Percentiles rank a stretch among this genome's conserved stretches.
Conservation (phyloP, 2,888 invertebrate species). For the Tenthredo livida region DNA sequence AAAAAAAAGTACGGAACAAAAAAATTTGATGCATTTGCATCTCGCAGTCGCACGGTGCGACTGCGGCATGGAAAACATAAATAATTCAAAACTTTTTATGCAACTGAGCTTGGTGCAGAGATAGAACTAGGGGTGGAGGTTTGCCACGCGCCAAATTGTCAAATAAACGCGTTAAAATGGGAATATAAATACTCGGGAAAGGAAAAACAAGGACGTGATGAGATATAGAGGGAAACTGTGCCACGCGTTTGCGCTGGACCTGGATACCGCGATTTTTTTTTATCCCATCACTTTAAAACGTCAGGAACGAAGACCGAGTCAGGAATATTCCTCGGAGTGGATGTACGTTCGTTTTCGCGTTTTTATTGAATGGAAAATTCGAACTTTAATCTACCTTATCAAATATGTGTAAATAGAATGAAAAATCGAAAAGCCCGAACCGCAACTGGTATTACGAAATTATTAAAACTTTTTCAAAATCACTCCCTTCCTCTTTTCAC, state of each 20-base stretch:
- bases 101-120: slow-evolving; percentile 57
- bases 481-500: neutral
- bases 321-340: neutral
- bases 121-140: slow-evolving; percentile 16
- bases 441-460: neutral
- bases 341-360: neutral
- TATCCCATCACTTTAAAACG: slow-evolving; percentile 34
- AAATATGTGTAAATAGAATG: neutral
- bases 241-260: slow-evolving; percentile 23
- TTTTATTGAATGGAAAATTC: neutral
- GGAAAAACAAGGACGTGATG: slow-evolving; percentile 27
- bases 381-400: neutral
- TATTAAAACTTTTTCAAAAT: neutral
- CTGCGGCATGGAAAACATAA: slow-evolving; percentile 73
- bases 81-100: slow-evolving; percentile 76
- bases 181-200: slow-evolving; percentile 55
- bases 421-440: neutral
- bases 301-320: slow-evolving; percentile 27
- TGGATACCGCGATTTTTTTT: slow-evolving; percentile 34
- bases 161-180: slow-evolving; percentile 68
- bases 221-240: slow-evolving; percentile 14
- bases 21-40: slow-evolving; percentile 74
- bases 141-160: slow-evolving; percentile 68
- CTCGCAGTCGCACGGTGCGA: slow-evolving; percentile 64
- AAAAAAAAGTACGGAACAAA: neutral